Conservation (phyloP, 1,140 invertebrate species). For the Lamellibrachia luymesi region DNA sequence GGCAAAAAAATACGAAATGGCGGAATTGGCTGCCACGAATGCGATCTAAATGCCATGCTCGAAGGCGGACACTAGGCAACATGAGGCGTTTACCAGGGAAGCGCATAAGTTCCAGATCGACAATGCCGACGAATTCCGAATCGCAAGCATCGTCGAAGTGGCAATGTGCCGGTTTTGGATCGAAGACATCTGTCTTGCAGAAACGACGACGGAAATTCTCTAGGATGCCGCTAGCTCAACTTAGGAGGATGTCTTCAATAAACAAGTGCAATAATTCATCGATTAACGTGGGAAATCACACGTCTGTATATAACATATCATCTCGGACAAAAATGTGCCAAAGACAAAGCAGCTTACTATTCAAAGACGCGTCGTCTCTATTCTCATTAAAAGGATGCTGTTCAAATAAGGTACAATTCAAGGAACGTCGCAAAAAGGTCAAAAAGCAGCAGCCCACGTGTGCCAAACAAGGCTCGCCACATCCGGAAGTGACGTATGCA, state of each 20-base stretch:
- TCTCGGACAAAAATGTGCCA: not conserved
- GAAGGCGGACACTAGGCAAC: too few relatives aligned
- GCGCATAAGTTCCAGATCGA: not conserved
- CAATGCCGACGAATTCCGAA: not conserved
- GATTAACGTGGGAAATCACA: too few relatives aligned
- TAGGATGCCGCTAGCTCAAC: not conserved
- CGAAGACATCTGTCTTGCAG: not conserved
- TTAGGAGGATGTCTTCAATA: not conserved
- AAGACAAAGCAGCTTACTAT: not conserved
- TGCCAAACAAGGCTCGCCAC: not conserved
- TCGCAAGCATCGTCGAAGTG: not conserved
- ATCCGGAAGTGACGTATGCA: not conserved
- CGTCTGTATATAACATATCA: too few relatives aligned
- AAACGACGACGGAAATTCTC: not conserved
- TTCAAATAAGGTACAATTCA: not conserved
- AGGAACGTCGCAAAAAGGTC: not conserved
- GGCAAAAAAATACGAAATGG: not conserved
- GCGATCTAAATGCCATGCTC: not conserved
- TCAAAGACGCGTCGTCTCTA: not conserved
- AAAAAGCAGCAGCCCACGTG: not conserved
- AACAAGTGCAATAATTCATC: not conserved
- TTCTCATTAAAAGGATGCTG: not conserved
- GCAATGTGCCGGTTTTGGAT: not conserved
- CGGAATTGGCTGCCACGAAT: not conserved
- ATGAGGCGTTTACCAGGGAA: not conserved